These are phyloP conservation scores for Setipinna tenuifilis DNA, from an alignment of 2,797 vertebrate species.

Conservation along the genomic window DNA sequence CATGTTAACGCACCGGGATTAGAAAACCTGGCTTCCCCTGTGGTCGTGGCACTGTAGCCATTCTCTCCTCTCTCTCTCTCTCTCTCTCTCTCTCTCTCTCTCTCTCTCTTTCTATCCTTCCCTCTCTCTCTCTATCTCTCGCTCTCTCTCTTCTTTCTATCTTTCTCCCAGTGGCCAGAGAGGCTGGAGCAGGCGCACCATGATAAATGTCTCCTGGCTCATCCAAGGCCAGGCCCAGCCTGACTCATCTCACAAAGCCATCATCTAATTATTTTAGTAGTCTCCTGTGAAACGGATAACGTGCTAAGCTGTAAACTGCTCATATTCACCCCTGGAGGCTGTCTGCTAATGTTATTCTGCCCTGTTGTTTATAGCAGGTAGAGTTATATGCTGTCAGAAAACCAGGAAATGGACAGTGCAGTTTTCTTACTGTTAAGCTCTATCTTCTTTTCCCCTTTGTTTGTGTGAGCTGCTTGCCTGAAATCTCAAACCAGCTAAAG, in stretches of 20 bases:
- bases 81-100: not conserved
- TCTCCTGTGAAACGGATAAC: conserved; percentile 22
- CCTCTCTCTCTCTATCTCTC: conserved; percentile 28
- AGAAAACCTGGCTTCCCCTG: not conserved
- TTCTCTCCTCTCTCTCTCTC: conserved; percentile 49
- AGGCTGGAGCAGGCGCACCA: not conserved
- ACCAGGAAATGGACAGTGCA: not conserved
- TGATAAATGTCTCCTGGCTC: conserved; percentile 19
- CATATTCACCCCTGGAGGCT: conserved; percentile 15
- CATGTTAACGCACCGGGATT: not conserved
- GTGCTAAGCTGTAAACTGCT: conserved; percentile 22
- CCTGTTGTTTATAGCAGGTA: not conserved
- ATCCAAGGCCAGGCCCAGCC: conserved; percentile 4
- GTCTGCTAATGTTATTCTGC: conserved; percentile 13
- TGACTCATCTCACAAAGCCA: conserved; percentile 23
- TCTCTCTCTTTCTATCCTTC: not conserved
- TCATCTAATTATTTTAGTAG: conserved; percentile 23
- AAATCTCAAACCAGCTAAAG: not conserved
- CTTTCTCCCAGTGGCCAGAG: not conserved
- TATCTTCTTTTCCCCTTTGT: conserved; percentile 2
- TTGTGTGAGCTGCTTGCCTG: not conserved
- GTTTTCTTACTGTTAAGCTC: not conserved
- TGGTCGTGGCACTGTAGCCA: conserved; percentile 45
- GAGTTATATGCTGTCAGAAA: conserved; percentile 20
- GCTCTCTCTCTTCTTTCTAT: not conserved